Conservation (phyloP, 2,888 invertebrate species). For the Parnassius glacialis region DNA sequence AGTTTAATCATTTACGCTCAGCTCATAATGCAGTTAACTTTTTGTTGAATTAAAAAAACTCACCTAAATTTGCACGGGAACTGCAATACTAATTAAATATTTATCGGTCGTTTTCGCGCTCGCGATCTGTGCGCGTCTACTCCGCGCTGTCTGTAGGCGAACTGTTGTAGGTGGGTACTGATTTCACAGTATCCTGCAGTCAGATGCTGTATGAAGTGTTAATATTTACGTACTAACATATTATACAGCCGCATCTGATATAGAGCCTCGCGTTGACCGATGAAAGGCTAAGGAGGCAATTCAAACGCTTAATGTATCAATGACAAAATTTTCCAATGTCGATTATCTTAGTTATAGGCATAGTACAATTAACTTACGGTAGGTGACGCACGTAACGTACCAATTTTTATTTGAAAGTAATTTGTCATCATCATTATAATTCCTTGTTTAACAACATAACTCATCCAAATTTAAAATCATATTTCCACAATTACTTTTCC, state of each 20-base stretch:
- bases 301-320: no score
- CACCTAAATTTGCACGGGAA: not conserved
- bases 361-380: no score
- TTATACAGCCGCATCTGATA: not conserved
- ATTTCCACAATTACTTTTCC: no score
- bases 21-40: not conserved
- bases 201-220: not conserved
- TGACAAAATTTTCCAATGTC: no score
- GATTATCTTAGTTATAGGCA: no score
- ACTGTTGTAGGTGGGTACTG: constrained; percentile 10
- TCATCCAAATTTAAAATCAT: no score
- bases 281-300: not conserved
- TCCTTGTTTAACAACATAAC: no score
- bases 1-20: not conserved
- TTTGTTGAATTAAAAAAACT: not conserved
- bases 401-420: no score
- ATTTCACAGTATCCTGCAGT: constrained; percentile 15
- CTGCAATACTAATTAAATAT: not conserved
- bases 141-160: constrained; percentile 4
- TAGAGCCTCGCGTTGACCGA: constrained; percentile 2
- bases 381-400: no score
- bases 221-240: constrained; percentile 1
- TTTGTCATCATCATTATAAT: no score
- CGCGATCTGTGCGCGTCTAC: constrained; percentile 7
- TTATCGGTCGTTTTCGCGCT: not conserved